Percentiles rank a stretch among this genome's conserved stretches.
Evolutionary conservation across 2,888 invertebrate genomes (phyloP).

Genomic region (Poecilus cupreus): DNA sequence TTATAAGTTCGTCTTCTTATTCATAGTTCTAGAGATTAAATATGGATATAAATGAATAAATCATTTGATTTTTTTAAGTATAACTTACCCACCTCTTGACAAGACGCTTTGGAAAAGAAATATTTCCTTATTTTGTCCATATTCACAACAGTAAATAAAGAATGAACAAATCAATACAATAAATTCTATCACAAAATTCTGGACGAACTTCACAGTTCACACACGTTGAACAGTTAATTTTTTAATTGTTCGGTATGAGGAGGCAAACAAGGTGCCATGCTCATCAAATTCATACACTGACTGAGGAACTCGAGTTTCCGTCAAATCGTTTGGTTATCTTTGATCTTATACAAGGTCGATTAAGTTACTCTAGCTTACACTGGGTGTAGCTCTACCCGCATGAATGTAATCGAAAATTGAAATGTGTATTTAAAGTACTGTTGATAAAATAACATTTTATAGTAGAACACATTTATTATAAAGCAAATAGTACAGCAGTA

Average conservation of each 20-base stretch:
- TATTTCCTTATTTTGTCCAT: constrained; percentile 50
- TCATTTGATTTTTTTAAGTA: constrained; percentile 40
- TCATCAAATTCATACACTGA: constrained; percentile 25
- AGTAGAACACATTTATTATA: not conserved
- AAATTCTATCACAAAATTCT: constrained; percentile 37
- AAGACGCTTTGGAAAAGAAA: constrained; percentile 80
- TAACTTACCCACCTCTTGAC: constrained; percentile 87
- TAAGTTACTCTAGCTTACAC: not conserved
- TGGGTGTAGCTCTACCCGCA: not conserved
- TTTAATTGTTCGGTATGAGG: not conserved
- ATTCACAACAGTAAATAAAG: constrained; percentile 17
- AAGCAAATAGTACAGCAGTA: not conserved
- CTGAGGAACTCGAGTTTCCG: not conserved
- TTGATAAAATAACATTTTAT: not conserved
- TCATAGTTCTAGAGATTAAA: constrained; percentile 7
- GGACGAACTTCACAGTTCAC: constrained; percentile 41
- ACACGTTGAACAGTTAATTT: constrained; percentile 12
- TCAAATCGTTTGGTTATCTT: constrained; percentile 42
- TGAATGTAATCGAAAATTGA: constrained; percentile 9
- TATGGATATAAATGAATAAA: constrained; percentile 35
- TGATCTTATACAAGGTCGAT: constrained; percentile 47
- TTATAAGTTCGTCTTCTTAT: not conserved
- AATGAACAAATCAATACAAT: constrained; percentile 52
- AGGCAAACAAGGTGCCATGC: constrained; percentile 26
- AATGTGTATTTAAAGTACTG: not conserved